Percentiles rank a stretch among this genome's conserved stretches.
phyloP scores from a whole-genome alignment of 2,797 vertebrate species.

The Tenualosa ilisha region DNA sequence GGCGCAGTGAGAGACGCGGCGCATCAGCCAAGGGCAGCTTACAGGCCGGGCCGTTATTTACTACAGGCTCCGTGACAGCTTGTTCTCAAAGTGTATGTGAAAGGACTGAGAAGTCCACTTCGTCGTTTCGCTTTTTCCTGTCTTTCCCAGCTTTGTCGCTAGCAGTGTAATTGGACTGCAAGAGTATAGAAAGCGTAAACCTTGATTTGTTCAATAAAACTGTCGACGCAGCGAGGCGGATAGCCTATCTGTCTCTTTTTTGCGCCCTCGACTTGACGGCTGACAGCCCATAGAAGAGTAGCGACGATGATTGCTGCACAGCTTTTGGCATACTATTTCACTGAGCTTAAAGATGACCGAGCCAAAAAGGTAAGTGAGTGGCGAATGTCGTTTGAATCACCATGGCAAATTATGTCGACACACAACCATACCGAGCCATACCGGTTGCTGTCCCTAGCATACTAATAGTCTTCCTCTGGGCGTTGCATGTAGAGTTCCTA shows the following conservation, averaged over 20 bases:
- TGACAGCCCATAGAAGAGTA: background rate
- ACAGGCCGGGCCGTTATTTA: constrained; percentile 15
- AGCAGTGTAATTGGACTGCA: background rate
- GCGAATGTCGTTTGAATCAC: background rate
- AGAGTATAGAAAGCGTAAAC: background rate
- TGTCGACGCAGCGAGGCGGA: constrained; percentile 16
- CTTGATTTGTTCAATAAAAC: background rate
- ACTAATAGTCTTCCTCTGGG: background rate
- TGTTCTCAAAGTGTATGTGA: background rate
- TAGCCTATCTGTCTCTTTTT: constrained; percentile 19
- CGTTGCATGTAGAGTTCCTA: background rate
- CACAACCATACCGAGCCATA: background rate
- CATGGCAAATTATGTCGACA: background rate
- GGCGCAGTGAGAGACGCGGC: constrained; percentile 7
- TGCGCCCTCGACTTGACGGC: background rate
- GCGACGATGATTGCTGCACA: constrained; percentile 92
- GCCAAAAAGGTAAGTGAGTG: constrained; percentile 88
- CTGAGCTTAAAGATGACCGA: constrained; percentile 97
- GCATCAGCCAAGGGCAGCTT: constrained; percentile 3
- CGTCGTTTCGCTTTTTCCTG: background rate
- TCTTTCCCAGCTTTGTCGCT: background rate
- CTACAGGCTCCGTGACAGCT: background rate
- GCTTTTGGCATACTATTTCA: constrained; percentile 96
- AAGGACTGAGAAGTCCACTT: background rate
- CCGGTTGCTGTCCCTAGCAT: background rate